Evolutionary conservation across 2,888 invertebrate genomes (phyloP).

Genomic region (Heliconius hortense): DNA sequence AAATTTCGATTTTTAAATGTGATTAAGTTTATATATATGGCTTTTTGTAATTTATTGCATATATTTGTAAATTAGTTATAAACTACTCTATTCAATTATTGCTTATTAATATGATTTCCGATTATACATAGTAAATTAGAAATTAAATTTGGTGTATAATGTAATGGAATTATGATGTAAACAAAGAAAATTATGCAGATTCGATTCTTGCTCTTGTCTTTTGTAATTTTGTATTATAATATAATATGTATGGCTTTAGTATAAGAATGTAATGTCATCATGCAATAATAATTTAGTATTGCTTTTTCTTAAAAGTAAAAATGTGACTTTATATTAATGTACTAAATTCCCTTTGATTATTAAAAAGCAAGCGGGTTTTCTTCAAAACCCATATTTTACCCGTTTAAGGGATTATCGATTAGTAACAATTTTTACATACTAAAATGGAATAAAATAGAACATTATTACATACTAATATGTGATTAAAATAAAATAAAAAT

Average conservation of each 20-base stretch:
- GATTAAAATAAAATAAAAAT: too few species aligned
- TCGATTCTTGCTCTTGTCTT: conserved; percentile 6
- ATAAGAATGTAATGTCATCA: background rate
- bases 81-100: background rate
- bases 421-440: too few species aligned
- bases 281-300: background rate
- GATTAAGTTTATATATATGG: background rate
- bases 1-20: background rate
- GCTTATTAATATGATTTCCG: background rate
- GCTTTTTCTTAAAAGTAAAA: too few species aligned
- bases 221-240: conserved; percentile 5
- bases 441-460: too few species aligned
- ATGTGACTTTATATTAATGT: too few species aligned
- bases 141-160: background rate
- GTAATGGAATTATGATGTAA: background rate
- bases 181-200: background rate
- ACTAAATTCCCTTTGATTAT: too few species aligned
- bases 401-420: too few species aligned
- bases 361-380: too few species aligned
- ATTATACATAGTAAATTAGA: background rate
- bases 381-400: too few species aligned
- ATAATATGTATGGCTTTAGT: conserved; percentile 4
- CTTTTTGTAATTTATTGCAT: background rate
- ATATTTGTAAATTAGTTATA: background rate
- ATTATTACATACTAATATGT: too few species aligned